These are phyloP conservation scores for Leptinotarsa undecemlineata DNA, from an alignment of 1,140 invertebrate genomes.

Conservation along the genomic window DNA sequence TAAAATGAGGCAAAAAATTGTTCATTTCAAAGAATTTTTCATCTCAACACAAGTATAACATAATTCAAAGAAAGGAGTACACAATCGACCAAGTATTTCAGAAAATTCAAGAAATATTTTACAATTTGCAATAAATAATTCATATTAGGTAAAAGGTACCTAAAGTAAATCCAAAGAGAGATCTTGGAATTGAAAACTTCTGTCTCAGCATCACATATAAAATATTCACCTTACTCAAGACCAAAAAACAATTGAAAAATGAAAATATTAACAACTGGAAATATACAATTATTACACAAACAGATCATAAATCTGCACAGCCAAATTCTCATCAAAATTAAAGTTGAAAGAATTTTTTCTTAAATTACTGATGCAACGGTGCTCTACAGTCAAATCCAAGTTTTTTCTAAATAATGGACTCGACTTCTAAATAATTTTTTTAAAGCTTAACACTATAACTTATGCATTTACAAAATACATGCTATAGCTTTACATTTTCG, in stretches of 20 bases:
- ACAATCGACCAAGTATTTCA: constrained; percentile 31
- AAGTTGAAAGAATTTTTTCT: neutral
- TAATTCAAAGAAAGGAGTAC: constrained; percentile 29
- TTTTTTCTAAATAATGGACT: neutral
- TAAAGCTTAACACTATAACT: neutral
- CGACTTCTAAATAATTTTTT: neutral
- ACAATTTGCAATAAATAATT: constrained; percentile 40
- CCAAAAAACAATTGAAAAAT: constrained; percentile 21
- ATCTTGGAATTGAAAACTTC: constrained; percentile 25
- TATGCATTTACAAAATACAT: neutral
- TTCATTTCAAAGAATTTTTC: constrained; percentile 41
- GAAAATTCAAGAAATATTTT: constrained; percentile 32
- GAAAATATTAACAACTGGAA: constrained; percentile 21
- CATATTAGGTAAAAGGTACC: constrained; percentile 23
- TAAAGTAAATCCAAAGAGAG: neutral
- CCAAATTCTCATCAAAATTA: constrained; percentile 25
- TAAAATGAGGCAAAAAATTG: constrained; percentile 37
- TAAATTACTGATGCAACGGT: neutral
- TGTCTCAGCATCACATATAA: constrained; percentile 30
- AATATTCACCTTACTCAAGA: constrained; percentile 28
- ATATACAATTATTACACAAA: constrained; percentile 24
- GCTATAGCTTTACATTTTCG: too few relatives aligned
- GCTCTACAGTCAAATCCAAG: constrained; percentile 1
- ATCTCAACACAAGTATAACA: constrained; percentile 23
- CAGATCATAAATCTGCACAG: constrained; percentile 30